Base-by-base conservation (phyloP, 2,113 vertebrate genomes). In the Mastomys natalensis region DNA sequence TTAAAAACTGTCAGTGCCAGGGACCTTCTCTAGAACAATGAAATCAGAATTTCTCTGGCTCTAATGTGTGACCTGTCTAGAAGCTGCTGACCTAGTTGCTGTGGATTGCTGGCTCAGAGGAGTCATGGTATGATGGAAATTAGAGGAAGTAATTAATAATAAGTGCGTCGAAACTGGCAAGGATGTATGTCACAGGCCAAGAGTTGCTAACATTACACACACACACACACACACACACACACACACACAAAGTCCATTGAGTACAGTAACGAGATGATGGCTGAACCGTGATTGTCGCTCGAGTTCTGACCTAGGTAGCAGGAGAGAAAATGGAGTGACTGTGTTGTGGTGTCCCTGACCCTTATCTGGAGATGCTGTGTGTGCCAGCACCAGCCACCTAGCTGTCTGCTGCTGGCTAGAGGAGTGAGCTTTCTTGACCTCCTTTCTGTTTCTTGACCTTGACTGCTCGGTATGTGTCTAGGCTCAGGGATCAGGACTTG, bases 31-130 rank as follows among this genome's bases (percentile, higher is more conserved):
- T 9, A 62, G 55, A 92, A 95, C 37, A 92, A 40, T 91, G 87
- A 91, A 84, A 70, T 93, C 40, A 74, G 73, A 68, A 70, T 97
- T 94, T 94, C 45, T 68, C 48, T 78, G 81, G 34, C 24, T 93
- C 73, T 92, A 21, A 70, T 45, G 43, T 51, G 16, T 16, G 89
- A 5, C 16, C 29, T 0, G 31, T 21, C 26, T 77, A 87, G 76
- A 94, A 95, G n/a, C 58, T 92, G 12, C 86, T 64, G 76, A 76
- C 85, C 16, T 58, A 34, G 80, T 78, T 37, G 76, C 92, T 92
- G 29, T 80, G 51, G 64, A 29, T 87, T 95, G 94, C 87, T 97
- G 34, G n/a, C 73, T 95, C 62, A 37, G 37, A 84, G 92, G 85
- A 77, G 58, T 48, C 76, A 55, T 86, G 78, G 19, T 51, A 34